Evolutionary conservation across 2,797 vertebrate species (phyloP).

Genomic region (Sebastes ruberrimus): DNA sequence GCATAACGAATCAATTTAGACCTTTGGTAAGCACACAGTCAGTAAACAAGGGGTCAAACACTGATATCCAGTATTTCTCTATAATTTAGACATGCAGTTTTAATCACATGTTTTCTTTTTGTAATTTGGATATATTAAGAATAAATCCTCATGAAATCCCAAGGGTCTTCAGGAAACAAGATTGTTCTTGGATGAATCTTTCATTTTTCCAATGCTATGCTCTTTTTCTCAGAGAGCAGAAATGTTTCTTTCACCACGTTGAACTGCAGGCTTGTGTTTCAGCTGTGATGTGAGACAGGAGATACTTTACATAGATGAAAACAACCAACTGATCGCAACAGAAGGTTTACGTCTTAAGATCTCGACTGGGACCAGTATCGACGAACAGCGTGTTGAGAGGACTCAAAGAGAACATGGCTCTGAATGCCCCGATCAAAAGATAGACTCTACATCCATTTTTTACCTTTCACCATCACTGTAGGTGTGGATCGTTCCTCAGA

Average conservation of each 20-base stretch:
- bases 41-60: background rate
- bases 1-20: constrained; percentile 33
- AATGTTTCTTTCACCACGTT: background rate
- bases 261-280: background rate
- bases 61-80: background rate
- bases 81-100: background rate
- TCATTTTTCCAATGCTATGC: background rate
- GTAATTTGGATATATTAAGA: background rate
- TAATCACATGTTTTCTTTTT: background rate
- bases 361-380: background rate
- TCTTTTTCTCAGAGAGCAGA: background rate
- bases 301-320: constrained; percentile 8
- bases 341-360: constrained; percentile 12
- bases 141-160: background rate
- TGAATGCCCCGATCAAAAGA: background rate
- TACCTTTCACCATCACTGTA: background rate
- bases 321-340: constrained; percentile 14
- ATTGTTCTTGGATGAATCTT: background rate
- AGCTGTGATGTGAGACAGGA: background rate
- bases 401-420: background rate
- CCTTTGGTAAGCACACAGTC: constrained; percentile 14
- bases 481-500: background rate
- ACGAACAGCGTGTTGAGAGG: background rate
- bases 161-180: background rate
- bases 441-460: background rate